A percentile compares a stretch with the other conserved stretches of the same genome.
Conservation (phyloP, 2,113 vertebrate species). For the Psephotus haematonotus region DNA sequence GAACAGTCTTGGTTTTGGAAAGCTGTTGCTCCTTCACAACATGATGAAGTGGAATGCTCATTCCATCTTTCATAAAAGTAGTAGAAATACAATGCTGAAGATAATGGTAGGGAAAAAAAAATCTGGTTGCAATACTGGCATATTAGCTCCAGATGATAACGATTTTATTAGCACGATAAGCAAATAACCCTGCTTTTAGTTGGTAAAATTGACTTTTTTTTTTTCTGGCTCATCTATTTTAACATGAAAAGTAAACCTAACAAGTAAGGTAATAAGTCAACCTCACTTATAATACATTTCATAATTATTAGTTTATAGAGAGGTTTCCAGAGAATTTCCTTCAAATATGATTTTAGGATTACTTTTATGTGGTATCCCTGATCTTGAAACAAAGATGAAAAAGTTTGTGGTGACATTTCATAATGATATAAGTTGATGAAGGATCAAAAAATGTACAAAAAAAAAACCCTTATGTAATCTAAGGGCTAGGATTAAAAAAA, state of each 20-base stretch:
- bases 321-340: neutral
- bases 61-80: neutral
- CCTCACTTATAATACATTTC: neutral
- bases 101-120: neutral
- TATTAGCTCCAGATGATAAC: neutral
- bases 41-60: neutral
- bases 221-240: neutral
- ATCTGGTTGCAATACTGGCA: neutral
- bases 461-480: fast-evolving
- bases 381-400: neutral
- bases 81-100: neutral
- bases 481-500: neutral
- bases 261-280: neutral
- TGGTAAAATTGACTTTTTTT: neutral
- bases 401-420: neutral
- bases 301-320: neutral
- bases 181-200: neutral
- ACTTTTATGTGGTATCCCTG: neutral
- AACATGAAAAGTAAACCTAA: neutral
- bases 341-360: neutral
- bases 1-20: neutral
- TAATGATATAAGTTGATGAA: neutral
- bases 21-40: neutral
- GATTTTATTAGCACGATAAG: neutral
- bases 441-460: neutral